Evolutionary conservation across 2,888 invertebrate genomes (phyloP).

Genomic region (Xanthorhoe spadicearia): DNA sequence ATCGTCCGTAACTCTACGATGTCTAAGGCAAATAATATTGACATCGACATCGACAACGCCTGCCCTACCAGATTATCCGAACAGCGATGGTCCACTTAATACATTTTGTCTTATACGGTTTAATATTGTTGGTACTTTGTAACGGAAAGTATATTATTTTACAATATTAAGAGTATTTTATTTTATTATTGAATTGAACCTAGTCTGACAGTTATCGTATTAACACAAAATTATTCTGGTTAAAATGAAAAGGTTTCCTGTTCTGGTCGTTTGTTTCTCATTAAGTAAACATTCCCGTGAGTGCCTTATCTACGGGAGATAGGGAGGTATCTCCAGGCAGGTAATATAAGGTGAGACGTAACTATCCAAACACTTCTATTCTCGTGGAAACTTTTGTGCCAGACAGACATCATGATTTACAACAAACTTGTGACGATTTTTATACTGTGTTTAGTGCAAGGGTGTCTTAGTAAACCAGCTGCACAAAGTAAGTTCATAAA

Average conservation of each 20-base stretch:
- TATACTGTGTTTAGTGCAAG: slow-evolving; percentile 57
- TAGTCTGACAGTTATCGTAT: neutral
- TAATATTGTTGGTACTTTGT: too few relatives aligned
- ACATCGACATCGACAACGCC: too few relatives aligned
- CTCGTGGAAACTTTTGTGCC: slow-evolving; percentile 51
- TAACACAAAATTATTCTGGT: slow-evolving; percentile 32
- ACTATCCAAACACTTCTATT: slow-evolving; percentile 68
- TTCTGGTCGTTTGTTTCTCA: slow-evolving; percentile 67
- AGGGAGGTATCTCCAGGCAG: slow-evolving; percentile 60
- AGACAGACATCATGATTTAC: slow-evolving; percentile 52
- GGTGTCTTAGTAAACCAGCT: slow-evolving; percentile 64
- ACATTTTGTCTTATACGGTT: too few relatives aligned
- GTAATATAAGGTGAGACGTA: slow-evolving; percentile 69
- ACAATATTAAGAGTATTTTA: neutral
- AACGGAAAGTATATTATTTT: too few relatives aligned
- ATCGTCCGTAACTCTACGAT: too few relatives aligned
- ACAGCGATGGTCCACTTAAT: too few relatives aligned
- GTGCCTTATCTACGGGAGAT: slow-evolving; percentile 74
- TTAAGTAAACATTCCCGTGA: slow-evolving; percentile 80
- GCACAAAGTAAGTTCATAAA: slow-evolving; percentile 62
- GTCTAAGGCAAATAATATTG: too few relatives aligned
- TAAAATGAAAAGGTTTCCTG: slow-evolving; percentile 62
- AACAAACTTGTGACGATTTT: slow-evolving; percentile 56
- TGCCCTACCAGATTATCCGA: too few relatives aligned
- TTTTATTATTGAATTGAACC: neutral